Percentiles rank a stretch among this genome's conserved stretches.
These are phyloP conservation scores for Orthochromis indermauri DNA, from an alignment of 2,113 vertebrate genomes.

Conservation along the genomic window DNA sequence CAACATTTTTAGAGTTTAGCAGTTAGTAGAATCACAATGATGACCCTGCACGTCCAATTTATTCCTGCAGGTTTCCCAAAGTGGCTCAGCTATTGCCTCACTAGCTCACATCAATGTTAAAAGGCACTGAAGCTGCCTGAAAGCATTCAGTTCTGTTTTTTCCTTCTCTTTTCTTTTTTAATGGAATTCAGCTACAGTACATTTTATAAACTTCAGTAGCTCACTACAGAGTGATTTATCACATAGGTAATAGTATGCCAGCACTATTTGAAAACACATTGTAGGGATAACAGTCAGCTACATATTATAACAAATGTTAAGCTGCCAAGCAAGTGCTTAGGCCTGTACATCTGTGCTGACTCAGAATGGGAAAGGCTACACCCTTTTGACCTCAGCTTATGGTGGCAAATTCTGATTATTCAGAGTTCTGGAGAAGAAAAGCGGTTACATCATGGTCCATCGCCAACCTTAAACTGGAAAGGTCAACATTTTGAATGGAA, in stretches of 20 bases:
- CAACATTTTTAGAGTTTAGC: not conserved
- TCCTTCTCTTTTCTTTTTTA: not conserved
- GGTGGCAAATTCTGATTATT: not conserved
- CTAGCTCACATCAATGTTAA: not conserved
- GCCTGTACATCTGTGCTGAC: not conserved
- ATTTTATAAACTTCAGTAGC: not conserved
- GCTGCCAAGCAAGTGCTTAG: not conserved
- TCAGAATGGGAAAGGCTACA: not conserved
- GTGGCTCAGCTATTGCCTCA: not conserved
- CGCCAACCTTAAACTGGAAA: not conserved
- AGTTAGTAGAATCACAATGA: not conserved
- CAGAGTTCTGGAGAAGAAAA: not conserved
- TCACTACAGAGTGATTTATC: not conserved
- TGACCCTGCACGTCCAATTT: not conserved
- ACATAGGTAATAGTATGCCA: not conserved
- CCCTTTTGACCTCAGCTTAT: not conserved
- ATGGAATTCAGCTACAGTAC: not conserved
- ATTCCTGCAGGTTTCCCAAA: not conserved
- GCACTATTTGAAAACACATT: not conserved
- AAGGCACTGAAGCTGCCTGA: not conserved
- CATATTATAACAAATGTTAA: not conserved
- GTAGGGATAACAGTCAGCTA: not conserved
- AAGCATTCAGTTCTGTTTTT: not conserved
- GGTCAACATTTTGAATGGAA: not conserved
- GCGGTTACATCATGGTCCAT: not conserved